Conservation (phyloP, 1,140 invertebrate species). For the Sarcophaga peregrina region DNA sequence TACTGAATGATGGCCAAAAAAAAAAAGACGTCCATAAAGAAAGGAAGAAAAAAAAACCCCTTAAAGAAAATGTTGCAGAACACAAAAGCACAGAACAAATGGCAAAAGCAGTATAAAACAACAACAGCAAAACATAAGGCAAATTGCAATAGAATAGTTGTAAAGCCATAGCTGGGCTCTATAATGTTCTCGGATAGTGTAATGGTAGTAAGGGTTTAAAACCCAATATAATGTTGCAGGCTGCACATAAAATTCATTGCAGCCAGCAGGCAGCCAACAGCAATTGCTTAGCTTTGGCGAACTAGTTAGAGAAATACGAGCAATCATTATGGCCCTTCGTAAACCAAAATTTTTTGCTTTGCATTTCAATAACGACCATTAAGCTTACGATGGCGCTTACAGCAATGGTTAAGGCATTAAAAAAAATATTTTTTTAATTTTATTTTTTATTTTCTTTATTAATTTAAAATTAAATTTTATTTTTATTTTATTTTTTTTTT, state of each 20-base stretch:
- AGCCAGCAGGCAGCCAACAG: neutral
- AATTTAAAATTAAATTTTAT: too few species aligned
- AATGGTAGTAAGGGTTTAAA: neutral
- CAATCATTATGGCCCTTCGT: too few species aligned
- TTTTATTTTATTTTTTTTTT: too few species aligned
- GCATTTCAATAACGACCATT: too few species aligned
- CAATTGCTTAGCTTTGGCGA: too few species aligned
- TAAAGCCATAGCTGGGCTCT: neutral
- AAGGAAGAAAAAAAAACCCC: constrained; percentile 23
- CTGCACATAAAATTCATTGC: neutral
- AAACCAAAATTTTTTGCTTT: too few species aligned
- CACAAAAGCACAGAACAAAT: constrained; percentile 28
- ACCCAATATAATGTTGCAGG: neutral
- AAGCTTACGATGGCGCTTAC: too few species aligned
- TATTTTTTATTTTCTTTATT: too few species aligned
- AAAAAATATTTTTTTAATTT: too few species aligned
- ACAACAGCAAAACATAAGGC: constrained; percentile 20
- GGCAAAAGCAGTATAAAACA: neutral
- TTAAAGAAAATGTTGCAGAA: constrained; percentile 11
- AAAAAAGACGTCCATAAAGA: neutral
- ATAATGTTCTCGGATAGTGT: neutral
- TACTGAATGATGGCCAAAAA: constrained; percentile 43
- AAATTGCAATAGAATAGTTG: neutral
- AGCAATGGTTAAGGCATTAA: too few species aligned
- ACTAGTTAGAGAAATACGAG: too few species aligned